Conservation (phyloP, 2,113 vertebrate genomes). For the Psammodynastes pulverulentus region DNA sequence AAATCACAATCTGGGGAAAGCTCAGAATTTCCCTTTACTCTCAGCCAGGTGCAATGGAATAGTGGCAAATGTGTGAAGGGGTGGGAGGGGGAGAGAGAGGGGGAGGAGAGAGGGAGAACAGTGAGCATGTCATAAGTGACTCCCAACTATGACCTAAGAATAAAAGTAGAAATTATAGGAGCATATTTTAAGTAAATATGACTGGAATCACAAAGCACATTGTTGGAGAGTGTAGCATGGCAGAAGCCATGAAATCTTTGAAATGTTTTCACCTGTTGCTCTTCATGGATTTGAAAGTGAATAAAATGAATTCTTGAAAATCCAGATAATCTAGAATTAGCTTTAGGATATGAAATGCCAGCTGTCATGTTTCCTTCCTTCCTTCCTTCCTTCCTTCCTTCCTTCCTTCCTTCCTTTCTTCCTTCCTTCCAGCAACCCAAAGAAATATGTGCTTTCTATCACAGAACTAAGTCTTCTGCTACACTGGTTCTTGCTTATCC, state of each 20-base stretch:
- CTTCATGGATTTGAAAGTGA: neutral
- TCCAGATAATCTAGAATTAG: neutral
- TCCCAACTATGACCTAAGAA: neutral
- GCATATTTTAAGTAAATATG: neutral
- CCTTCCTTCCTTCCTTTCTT: neutral
- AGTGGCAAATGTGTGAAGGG: neutral
- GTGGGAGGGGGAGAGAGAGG: too few relatives aligned
- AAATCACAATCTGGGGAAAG: neutral
- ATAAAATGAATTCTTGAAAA: neutral
- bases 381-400: too few relatives aligned
- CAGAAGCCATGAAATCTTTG: neutral
- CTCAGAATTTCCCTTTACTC: neutral
- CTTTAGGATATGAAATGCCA: neutral
- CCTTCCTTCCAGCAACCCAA: neutral
- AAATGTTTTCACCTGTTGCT: neutral
- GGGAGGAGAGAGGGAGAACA: neutral
- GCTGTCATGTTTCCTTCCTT: neutral
- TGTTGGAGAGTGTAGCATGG: neutral
- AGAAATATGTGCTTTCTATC: neutral
- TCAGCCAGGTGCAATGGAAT: neutral
- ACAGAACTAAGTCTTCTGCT: neutral
- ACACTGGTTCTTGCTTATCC: neutral
- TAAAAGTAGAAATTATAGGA: neutral
- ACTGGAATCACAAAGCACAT: neutral
- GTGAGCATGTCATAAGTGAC: neutral